A percentile compares a stretch with the other conserved stretches of the same genome.
These are phyloP conservation scores for Troides helena DNA, from an alignment of 2,888 invertebrate species.

Conservation along the genomic window DNA sequence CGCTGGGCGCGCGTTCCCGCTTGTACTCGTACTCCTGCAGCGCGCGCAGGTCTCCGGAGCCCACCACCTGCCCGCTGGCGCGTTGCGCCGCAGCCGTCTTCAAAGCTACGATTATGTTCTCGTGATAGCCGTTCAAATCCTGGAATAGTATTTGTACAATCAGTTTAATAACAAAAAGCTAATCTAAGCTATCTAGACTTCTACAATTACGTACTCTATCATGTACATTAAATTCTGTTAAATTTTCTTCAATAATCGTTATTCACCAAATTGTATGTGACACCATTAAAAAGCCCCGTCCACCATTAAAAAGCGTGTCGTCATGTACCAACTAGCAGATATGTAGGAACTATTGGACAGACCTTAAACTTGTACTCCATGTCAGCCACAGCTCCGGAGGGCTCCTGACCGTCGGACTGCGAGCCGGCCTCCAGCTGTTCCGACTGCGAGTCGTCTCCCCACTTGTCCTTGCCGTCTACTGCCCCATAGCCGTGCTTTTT, in stretches of 20 bases:
- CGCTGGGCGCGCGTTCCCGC: slow-evolving; percentile 83
- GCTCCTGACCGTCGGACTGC: slow-evolving; percentile 85
- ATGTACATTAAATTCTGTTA: no score
- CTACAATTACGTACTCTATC: no score
- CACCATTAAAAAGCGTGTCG: no score
- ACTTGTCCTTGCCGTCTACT: slow-evolving; percentile 86
- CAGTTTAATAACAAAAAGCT: no score
- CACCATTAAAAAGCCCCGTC: no score
- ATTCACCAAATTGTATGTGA: no score
- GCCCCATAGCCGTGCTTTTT: slow-evolving; percentile 92
- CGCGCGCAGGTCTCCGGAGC: slow-evolving; percentile 69
- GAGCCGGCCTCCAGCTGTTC: slow-evolving; percentile 85
- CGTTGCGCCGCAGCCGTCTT: slow-evolving; percentile 89
- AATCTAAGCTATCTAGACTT: no score
- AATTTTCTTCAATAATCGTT: no score
- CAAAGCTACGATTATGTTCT: slow-evolving; percentile 93
- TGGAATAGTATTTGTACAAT: slow-evolving; percentile 55
- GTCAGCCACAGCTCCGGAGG: slow-evolving; percentile 84
- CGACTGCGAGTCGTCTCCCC: slow-evolving; percentile 86
- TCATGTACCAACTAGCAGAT: no score
- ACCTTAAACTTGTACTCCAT: slow-evolving; percentile 92
- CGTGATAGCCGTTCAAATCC: slow-evolving; percentile 94
- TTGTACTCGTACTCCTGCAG: slow-evolving; percentile 77
- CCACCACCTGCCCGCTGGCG: slow-evolving; percentile 64
- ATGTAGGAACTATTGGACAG: slow-evolving; percentile 36